These are phyloP conservation scores for Nyctibius grandis DNA, from an alignment of 2,797 vertebrate species.

Conservation along the genomic window DNA sequence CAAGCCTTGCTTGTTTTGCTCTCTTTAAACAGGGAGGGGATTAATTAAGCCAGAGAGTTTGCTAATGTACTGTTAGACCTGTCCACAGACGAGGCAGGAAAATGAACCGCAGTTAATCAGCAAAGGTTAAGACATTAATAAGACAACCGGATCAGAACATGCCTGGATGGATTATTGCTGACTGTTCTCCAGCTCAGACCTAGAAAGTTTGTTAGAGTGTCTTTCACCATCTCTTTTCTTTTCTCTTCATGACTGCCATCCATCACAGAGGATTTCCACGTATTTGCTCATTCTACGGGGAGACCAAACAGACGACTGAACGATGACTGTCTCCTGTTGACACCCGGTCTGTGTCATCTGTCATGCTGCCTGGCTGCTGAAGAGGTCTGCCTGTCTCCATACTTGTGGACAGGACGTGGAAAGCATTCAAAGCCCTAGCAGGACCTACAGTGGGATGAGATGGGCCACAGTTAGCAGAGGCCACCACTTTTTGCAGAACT, in stretches of 20 bases:
- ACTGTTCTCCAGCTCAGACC: background rate
- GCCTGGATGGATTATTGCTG: background rate
- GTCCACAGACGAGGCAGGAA: background rate
- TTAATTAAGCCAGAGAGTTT: constrained; percentile 1
- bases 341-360: background rate
- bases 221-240: background rate
- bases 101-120: constrained; percentile 7
- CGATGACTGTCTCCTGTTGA: background rate
- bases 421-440: background rate
- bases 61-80: background rate
- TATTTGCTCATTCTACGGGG: background rate
- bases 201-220: background rate
- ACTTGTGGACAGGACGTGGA: background rate
- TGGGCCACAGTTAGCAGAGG: background rate
- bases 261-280: accelerated
- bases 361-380: background rate
- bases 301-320: background rate
- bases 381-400: accelerated
- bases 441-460: background rate
- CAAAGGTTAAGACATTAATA: constrained; percentile 16
- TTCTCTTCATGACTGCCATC: background rate
- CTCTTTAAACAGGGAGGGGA: background rate
- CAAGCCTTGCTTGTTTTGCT: background rate
- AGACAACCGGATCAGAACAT: background rate
- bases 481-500: background rate